Conservation (phyloP, 92 coral and sea anemone genomes). For the Palythoa heliodiscus region DNA sequence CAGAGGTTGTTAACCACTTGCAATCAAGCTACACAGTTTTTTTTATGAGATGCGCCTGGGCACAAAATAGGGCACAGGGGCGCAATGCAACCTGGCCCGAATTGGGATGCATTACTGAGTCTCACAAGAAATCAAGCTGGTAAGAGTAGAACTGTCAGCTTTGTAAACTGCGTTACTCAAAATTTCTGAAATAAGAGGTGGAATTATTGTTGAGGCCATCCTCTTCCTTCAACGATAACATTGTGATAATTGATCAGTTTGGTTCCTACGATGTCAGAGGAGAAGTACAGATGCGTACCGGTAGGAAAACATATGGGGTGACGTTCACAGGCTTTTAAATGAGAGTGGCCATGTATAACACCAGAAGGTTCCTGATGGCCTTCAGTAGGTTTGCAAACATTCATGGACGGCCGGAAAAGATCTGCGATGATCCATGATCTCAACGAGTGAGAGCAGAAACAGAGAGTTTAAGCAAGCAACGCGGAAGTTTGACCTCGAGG, state of each 20-base stretch:
- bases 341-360: conserved; percentile 72
- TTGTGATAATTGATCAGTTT: conserved; percentile 65
- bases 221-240: conserved; percentile 52
- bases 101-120: conserved; percentile 60
- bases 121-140: conserved; percentile 64
- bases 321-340: conserved; percentile 56
- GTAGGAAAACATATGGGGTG: conserved; percentile 75
- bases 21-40: conserved; percentile 61
- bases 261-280: conserved; percentile 70
- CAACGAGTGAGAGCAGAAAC: conserved; percentile 62
- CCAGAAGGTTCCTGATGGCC: conserved; percentile 68
- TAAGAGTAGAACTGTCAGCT: conserved; percentile 59
- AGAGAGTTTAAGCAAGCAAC: conserved; percentile 70
- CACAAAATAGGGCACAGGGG: conserved; percentile 48
- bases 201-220: conserved; percentile 58
- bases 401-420: conserved; percentile 69
- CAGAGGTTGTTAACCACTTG: conserved; percentile 55
- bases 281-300: conserved; percentile 68
- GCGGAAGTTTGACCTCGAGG: conserved; percentile 50
- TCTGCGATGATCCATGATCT: conserved; percentile 82
- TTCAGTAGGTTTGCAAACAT: conserved; percentile 68
- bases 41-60: conserved; percentile 64
- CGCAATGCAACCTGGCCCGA: conserved; percentile 56
- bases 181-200: conserved; percentile 61
- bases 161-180: conserved; percentile 12